Conservation (phyloP, 2,113 vertebrate species). For the Cinclus mexicanus region DNA sequence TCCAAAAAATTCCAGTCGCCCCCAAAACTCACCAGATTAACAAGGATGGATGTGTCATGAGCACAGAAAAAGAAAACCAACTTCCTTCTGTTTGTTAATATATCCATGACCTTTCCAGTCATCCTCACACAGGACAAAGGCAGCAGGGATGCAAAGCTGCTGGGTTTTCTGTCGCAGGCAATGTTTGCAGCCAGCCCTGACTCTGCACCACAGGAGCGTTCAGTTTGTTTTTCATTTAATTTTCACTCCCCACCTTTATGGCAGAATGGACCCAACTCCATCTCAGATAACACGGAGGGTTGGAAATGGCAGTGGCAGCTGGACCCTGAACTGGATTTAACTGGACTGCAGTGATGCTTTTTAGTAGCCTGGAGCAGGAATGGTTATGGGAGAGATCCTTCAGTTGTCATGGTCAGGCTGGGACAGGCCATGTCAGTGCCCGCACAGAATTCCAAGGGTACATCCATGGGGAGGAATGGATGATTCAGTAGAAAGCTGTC, state of each 20-base stretch:
- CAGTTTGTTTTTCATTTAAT: not conserved
- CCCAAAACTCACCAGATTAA: not conserved
- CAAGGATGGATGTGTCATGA: not conserved
- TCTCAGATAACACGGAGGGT: not conserved
- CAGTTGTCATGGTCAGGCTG: not conserved
- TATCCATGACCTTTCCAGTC: not conserved
- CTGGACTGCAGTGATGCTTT: not conserved
- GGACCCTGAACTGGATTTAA: not conserved
- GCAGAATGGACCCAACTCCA: not conserved
- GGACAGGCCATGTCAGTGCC: not conserved
- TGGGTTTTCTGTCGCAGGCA: not conserved
- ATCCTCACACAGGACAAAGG: not conserved
- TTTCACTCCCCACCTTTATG: not conserved
- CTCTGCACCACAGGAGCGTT: not conserved
- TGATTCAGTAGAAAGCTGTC: not conserved
- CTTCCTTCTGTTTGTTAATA: not conserved
- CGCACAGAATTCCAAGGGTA: not conserved
- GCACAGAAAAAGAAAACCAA: not conserved
- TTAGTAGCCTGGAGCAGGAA: not conserved
- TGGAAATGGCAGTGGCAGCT: not conserved
- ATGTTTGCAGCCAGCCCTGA: not conserved
- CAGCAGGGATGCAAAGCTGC: not conserved
- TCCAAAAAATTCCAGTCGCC: rapidly evolving
- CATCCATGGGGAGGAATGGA: not conserved
- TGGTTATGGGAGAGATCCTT: not conserved